These are phyloP conservation scores for Idaea aversata DNA, from an alignment of 2,888 invertebrate species.

Conservation along the genomic window DNA sequence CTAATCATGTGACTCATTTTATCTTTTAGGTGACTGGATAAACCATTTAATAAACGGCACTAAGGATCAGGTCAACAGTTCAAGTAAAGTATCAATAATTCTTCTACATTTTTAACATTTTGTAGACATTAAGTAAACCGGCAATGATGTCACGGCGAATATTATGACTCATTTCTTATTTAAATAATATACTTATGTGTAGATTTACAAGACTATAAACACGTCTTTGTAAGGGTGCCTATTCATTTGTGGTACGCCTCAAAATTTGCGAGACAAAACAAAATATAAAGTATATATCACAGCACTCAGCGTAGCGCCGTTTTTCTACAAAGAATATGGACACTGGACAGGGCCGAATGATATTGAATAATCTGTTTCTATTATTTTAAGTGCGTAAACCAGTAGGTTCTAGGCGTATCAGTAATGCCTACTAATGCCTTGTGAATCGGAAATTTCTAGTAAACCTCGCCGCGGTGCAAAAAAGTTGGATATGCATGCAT, in stretches of 20 bases:
- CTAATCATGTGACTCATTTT: conserved; percentile 50
- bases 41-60: conserved; percentile 51
- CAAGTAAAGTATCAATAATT: conserved; percentile 71
- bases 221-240: conserved; percentile 26
- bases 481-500: no score
- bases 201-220: conserved; percentile 36
- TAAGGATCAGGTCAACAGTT: conserved; percentile 71
- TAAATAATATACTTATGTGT: conserved; percentile 40
- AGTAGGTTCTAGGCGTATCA: no score
- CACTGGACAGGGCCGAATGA: no score
- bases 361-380: no score
- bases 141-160: conserved; percentile 69
- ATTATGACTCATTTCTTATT: conserved; percentile 63
- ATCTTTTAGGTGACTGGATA: conserved; percentile 46
- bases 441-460: no score
- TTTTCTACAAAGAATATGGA: no score
- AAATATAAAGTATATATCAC: no score
- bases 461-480: no score
- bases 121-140: conserved; percentile 64
- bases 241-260: conserved; percentile 40
- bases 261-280: neutral
- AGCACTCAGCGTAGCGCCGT: no score
- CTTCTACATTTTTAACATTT: conserved; percentile 67
- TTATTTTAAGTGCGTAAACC: no score
- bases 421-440: no score